Conservation (phyloP, 2,797 vertebrate genomes). For the Sandelia bainsii region DNA sequence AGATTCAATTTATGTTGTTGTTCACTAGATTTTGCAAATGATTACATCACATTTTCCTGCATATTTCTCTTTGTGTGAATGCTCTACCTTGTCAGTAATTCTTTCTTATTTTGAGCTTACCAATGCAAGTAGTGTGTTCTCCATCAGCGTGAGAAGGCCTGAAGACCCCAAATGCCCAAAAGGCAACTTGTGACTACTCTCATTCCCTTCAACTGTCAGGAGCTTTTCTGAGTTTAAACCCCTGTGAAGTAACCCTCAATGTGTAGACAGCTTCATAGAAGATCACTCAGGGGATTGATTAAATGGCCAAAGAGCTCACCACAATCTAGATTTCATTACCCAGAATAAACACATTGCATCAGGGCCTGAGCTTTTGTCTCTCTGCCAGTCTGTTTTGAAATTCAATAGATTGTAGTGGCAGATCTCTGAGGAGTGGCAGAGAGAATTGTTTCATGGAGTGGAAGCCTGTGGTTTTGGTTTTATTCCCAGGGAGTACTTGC, state of each 20-base stretch:
- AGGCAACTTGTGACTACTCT: conserved; percentile 38
- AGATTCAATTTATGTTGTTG: background rate
- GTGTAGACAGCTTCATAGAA: conserved; percentile 40
- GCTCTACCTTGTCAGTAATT: background rate
- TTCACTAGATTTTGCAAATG: background rate
- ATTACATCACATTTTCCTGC: conserved; percentile 7
- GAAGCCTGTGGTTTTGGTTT: conserved; percentile 78
- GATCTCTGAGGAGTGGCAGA: conserved; percentile 73
- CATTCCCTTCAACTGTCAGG: conserved; percentile 55
- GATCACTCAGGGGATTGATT: conserved; percentile 48
- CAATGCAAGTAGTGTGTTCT: conserved; percentile 17
- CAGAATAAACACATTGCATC: conserved; percentile 66
- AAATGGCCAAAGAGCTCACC: conserved; percentile 53
- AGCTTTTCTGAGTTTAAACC: conserved; percentile 34
- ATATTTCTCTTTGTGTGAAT: background rate
- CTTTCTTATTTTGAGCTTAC: conserved; percentile 15
- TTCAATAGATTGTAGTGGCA: conserved; percentile 74
- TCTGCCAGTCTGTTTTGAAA: conserved; percentile 70
- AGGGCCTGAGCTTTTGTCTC: conserved; percentile 51
- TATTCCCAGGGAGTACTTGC: conserved; percentile 75
- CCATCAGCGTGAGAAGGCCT: conserved; percentile 30
- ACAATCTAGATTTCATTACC: conserved; percentile 71
- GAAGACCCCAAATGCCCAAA: conserved; percentile 33
- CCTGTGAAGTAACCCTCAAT: conserved; percentile 39
- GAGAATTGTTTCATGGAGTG: conserved; percentile 80